A percentile compares a stretch with the other conserved stretches of the same genome.
phyloP scores from a whole-genome alignment of 1,140 invertebrate species.

The Anoplolepis gracilipes region DNA sequence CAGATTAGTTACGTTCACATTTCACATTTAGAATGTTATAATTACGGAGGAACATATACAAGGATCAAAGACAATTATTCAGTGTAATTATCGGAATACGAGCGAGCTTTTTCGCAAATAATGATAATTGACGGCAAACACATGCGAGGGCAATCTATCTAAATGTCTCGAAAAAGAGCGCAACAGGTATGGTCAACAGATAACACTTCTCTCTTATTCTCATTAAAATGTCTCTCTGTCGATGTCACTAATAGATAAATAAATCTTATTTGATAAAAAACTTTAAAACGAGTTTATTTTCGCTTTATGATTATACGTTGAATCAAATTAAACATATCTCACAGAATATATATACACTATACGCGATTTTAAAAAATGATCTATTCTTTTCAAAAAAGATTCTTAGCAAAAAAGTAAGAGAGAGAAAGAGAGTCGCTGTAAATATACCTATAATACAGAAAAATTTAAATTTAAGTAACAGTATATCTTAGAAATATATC shows the following conservation, averaged over 20 bases:
- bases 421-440: no score
- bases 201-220: conserved; percentile 23
- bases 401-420: no score
- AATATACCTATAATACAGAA: no score
- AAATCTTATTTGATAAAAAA: background rate
- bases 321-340: background rate
- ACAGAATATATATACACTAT: background rate
- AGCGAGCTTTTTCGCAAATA: background rate
- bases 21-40: background rate
- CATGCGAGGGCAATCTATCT: background rate
- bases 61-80: background rate
- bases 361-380: no score
- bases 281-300: background rate
- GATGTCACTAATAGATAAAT: background rate
- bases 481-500: background rate
- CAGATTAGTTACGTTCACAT: background rate
- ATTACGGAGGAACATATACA: background rate
- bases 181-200: conserved; percentile 45
- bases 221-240: background rate
- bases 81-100: conserved; percentile 26
- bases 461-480: background rate
- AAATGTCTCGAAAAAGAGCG: conserved; percentile 31
- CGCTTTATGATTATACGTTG: background rate
- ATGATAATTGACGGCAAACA: conserved; percentile 26
- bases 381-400: background rate